These are phyloP conservation scores for Epinephelus coioides DNA, from an alignment of 2,797 vertebrate genomes.

Conservation along the genomic window DNA sequence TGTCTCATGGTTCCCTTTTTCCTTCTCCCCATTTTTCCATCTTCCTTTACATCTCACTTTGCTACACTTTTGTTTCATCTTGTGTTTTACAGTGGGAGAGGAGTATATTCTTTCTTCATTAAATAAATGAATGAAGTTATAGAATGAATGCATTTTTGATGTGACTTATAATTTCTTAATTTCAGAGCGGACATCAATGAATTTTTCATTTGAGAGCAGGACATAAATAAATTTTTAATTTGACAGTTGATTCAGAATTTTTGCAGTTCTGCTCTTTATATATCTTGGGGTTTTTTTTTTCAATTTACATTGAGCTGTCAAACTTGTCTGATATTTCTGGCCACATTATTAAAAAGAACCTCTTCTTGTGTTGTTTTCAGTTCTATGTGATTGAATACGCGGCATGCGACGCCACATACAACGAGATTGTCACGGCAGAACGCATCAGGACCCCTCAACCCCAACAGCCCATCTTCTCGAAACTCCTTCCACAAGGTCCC, in stretches of 20 bases:
- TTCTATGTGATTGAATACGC: slow-evolving; percentile 96
- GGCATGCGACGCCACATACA: slow-evolving; percentile 94
- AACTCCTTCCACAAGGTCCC: slow-evolving; percentile 92
- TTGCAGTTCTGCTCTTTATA: not conserved
- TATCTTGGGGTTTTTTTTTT: not conserved
- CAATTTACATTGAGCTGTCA: not conserved
- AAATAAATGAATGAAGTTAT: slow-evolving; percentile 1
- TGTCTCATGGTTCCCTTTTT: slow-evolving; percentile 5
- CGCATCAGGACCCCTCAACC: slow-evolving; percentile 94
- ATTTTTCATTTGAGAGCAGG: slow-evolving; percentile 1
- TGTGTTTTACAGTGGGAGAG: not conserved
- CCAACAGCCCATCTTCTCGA: slow-evolving; percentile 90
- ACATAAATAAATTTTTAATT: slow-evolving; percentile 4
- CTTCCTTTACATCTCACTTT: not conserved
- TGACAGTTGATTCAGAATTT: not conserved
- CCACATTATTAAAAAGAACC: slow-evolving; percentile 4
- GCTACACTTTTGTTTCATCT: not conserved
- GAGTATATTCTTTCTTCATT: slow-evolving; percentile 11
- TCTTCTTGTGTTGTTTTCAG: slow-evolving; percentile 70
- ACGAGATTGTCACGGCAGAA: slow-evolving; percentile 94
- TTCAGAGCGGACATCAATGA: not conserved
- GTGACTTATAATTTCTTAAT: slow-evolving; percentile 4
- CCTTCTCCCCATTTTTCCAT: not conserved
- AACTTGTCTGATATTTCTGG: not conserved
- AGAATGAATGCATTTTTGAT: slow-evolving; percentile 5